These are phyloP conservation scores for Cassiopea xamachana DNA, from an alignment of 30 jellyfish, hydroid and myxozoan genomes.

Conservation along the genomic window DNA sequence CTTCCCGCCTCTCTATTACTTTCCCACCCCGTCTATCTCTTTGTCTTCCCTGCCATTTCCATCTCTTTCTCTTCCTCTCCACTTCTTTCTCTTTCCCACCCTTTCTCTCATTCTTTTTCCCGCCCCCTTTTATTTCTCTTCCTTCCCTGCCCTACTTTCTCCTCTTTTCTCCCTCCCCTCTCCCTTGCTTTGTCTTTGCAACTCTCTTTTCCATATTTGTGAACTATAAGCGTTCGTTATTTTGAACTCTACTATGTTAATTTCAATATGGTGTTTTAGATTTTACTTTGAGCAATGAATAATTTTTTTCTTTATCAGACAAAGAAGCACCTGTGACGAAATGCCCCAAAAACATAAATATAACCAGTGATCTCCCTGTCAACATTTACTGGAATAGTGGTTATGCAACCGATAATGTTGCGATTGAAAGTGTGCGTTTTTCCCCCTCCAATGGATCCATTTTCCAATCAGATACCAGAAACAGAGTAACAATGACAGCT, in stretches of 20 bases:
- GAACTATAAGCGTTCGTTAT: no score
- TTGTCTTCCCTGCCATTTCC: no score
- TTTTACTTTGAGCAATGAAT: neutral
- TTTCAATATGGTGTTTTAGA: neutral
- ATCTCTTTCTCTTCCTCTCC: no score
- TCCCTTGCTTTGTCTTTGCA: no score
- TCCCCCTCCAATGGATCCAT: slow-evolving; percentile 89
- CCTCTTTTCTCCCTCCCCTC: no score
- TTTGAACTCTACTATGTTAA: neutral
- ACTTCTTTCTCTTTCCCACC: no score
- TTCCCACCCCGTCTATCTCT: no score
- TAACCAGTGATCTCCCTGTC: slow-evolving; percentile 64
- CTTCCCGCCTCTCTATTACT: no score
- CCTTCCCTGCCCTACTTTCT: no score
- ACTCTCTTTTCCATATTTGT: no score
- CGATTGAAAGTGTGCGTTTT: slow-evolving; percentile 57
- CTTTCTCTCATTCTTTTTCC: no score
- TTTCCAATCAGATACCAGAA: slow-evolving; percentile 77
- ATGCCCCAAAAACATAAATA: slow-evolving; percentile 87
- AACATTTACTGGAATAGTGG: slow-evolving; percentile 77
- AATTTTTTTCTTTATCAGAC: slow-evolving; percentile 48
- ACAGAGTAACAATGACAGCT: slow-evolving; percentile 72
- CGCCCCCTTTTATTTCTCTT: no score
- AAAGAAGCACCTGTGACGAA: slow-evolving; percentile 74
- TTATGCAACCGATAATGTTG: slow-evolving; percentile 72